Base-by-base conservation (phyloP, 2,113 vertebrate genomes). In the Leptobrachium ailaonicum region DNA sequence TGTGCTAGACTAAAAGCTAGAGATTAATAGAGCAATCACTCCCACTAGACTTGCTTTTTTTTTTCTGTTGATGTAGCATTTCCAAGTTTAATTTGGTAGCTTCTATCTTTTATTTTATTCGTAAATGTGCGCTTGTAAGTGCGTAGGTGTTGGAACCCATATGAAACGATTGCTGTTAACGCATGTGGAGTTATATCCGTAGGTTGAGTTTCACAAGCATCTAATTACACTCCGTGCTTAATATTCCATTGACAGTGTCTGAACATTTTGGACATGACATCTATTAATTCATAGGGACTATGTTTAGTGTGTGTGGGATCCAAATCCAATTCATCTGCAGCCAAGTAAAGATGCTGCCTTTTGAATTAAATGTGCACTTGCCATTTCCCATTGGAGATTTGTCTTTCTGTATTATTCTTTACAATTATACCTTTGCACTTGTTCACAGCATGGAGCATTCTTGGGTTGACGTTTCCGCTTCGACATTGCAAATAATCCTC, bases 1-100 rank as follows among this genome's bases (percentile, higher is more conserved):
- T 77, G 75, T 58, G 64, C 42, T 5, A 12, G 4, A 45, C 67
- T 71, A 71, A 45, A 43, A 78, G 76, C 56, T 71, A 62, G 66
- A 78, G 66, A 71, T 71, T 71, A 78, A 71, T 71, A 63, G 67
- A 63, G 67, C 67, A 78, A 71, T 71, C 76, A 71, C 67, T 71
- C 68, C 54, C 42, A 63, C 42, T 62, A 71, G 75, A 76, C 45
- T 41, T 67, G 13, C 43, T 10, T 64, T 50, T 4, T 50, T 50
- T 66, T 4, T 77, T 40, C 60, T 78, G 56, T 78, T 12, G 54
- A 78, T 44, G 56, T 63, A 71, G 67, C n/a, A 43, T 70, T 63
- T 70, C 20, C 56, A 50, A 6, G 54, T 20, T 71, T 70, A 60
- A 70, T 77, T 77, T 20, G 14, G 54, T 77, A n/a, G 69, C 70